Evolutionary conservation across 2,888 invertebrate genomes (phyloP).

Genomic region (Chloroclystis v-ata): DNA sequence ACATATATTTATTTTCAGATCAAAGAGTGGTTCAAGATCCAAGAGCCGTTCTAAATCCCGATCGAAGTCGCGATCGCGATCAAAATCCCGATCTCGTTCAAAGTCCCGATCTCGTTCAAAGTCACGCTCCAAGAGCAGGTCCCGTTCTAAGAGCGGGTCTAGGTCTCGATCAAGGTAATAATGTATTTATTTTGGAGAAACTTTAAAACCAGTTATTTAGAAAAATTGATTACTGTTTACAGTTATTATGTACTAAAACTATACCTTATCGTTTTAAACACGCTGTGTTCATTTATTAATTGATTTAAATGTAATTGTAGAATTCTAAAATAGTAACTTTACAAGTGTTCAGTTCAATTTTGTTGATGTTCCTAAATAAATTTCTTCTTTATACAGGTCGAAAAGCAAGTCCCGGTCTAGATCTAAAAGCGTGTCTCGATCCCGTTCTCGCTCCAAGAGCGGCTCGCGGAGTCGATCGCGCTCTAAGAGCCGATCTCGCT

Average conservation of each 20-base stretch:
- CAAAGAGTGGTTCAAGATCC: slow-evolving; percentile 30
- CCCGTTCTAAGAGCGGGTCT: slow-evolving; percentile 53
- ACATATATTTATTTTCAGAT: no score
- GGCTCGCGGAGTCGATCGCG: slow-evolving; percentile 53
- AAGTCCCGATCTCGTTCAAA: slow-evolving; percentile 48
- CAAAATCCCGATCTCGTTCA: slow-evolving; percentile 39
- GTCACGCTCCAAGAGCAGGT: slow-evolving; percentile 24
- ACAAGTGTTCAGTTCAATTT: no score
- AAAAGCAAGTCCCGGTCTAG: slow-evolving; percentile 33
- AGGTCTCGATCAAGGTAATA: slow-evolving; percentile 25
- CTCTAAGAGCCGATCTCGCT: slow-evolving; percentile 46
- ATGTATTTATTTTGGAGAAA: neutral
- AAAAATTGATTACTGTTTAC: no score
- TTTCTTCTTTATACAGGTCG: no score
- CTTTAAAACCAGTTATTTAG: no score
- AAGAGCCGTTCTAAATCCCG: slow-evolving; percentile 37
- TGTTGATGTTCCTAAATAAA: no score
- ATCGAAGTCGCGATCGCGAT: slow-evolving; percentile 38
- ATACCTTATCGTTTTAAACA: no score
- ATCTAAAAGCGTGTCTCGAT: slow-evolving; percentile 45
- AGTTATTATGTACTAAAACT: no score
- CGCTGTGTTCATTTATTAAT: no score
- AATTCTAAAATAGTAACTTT: no score
- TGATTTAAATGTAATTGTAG: no score
- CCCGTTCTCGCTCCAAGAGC: slow-evolving; percentile 51